Conservation (phyloP, 2,888 invertebrate species). For the Acrobasis suavella region DNA sequence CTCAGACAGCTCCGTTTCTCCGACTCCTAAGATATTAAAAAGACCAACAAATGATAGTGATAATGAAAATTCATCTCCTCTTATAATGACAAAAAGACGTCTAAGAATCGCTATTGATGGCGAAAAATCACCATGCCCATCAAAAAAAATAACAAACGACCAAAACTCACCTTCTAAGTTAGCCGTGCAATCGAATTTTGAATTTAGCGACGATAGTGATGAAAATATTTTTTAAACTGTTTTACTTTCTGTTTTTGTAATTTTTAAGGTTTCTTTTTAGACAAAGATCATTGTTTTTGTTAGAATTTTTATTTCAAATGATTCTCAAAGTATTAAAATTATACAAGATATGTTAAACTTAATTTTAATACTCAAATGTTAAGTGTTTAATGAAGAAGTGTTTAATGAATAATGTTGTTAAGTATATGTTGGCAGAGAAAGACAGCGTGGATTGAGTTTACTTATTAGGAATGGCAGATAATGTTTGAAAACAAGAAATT, state of each 20-base stretch:
- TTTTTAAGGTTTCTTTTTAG: background rate
- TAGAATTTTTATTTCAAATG: background rate
- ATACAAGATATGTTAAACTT: background rate
- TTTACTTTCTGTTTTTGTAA: background rate
- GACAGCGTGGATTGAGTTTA: background rate
- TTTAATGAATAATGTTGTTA: background rate
- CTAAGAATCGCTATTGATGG: background rate
- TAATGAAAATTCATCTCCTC: background rate
- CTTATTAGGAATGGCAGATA: conserved; percentile 1
- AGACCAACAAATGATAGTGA: background rate
- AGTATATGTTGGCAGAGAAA: background rate
- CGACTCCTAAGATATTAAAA: background rate
- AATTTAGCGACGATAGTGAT: background rate
- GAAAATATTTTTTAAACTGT: background rate
- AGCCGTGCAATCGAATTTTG: background rate
- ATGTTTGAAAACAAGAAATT: background rate
- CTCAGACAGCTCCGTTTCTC: background rate
- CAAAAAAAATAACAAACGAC: background rate
- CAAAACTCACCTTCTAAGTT: background rate
- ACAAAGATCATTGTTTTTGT: conserved; percentile 1
- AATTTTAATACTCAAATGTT: background rate
- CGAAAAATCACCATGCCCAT: background rate
- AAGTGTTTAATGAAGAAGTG: background rate
- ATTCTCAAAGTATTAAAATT: background rate
- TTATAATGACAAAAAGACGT: background rate